Evolutionary conservation across 2,888 invertebrate species (phyloP), one percentile per base, ranked within the genome.

Genomic region (Tiliacea citrago): DNA sequence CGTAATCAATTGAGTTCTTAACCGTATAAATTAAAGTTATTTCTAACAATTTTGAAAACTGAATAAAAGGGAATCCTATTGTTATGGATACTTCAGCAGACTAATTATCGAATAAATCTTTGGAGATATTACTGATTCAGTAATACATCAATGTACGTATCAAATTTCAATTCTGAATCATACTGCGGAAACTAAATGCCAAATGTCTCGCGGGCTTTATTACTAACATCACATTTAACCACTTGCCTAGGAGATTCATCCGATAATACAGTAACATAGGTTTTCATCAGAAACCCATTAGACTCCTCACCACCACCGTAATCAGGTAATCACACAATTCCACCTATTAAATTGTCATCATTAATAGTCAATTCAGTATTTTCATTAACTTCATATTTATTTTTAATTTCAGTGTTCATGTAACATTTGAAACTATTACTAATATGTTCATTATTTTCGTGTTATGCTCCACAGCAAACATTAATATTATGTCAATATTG

Each of bases 351-450:
- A 72, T 24, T 57, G 13, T 5, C 45, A 74, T 73, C 45, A 78
- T 66, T 60, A 68, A 73, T 49, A 66, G 49, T 55, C 24, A 45
- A 66, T 58, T 66, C 24, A 47, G 45, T 57, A n/a, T 45, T 35
- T 72, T 58, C 65, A 79, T 78, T 70, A 68, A 63, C 68, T 57
- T 74, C 57, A 21, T 55, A 82, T 78, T 63, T 53, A 21, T 65
- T 47, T n/a, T 49, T 29, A 18, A 55, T 67, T 61, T 66, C 7
- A 57, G 12, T 53, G 45, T 39, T 39, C 16, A 35, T 51, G 12
- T 57, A 63, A 6, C n/a, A 65, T 58, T 70, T 60, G 13, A 13
- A 49, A 47, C 35, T 49, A 45, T 66, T 47, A 35, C 39, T 60
- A 39, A 62, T 21, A 16, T 13, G 29, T 66, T 58, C 47, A 75